Evolutionary conservation across 2,888 invertebrate genomes (phyloP).

Genomic region (Apantesis nais): DNA sequence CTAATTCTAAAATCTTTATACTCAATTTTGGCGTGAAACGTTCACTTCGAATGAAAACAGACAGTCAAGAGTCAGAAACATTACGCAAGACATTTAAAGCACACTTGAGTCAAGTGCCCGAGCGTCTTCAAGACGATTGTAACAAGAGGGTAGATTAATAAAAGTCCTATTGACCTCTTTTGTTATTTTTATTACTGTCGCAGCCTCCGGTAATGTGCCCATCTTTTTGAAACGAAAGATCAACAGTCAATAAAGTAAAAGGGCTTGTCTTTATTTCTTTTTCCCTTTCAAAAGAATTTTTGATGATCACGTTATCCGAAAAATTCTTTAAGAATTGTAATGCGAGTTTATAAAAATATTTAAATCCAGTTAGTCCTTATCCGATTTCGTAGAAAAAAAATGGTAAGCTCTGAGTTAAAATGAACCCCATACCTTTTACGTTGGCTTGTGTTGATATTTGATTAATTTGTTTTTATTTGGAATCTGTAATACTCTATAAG

Average conservation of each 20-base stretch:
- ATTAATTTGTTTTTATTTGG: no score
- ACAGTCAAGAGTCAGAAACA: constrained; percentile 16
- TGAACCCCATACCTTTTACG: no score
- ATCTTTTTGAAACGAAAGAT: constrained; percentile 23
- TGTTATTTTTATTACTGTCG: constrained; percentile 41
- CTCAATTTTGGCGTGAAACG: neutral
- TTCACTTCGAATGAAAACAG: neutral
- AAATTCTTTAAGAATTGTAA: neutral
- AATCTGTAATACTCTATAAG: no score
- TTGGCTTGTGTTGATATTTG: no score
- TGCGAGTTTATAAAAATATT: no score
- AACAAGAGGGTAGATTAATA: constrained; percentile 39
- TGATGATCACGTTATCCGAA: neutral
- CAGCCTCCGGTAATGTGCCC: constrained; percentile 24
- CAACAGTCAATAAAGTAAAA: constrained; percentile 19
- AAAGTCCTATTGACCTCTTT: constrained; percentile 37
- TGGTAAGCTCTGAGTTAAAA: no score
- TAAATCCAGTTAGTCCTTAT: no score
- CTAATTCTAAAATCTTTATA: neutral
- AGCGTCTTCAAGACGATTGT: constrained; percentile 30
- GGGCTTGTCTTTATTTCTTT: constrained; percentile 12
- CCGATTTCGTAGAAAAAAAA: no score
- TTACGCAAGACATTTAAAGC: constrained; percentile 26
- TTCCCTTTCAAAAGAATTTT: neutral
- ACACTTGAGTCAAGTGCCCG: constrained; percentile 21